A percentile compares a stretch with the other conserved stretches of the same genome.
phyloP scores from a whole-genome alignment of 2,888 invertebrate genomes.

The Oscheius sp. region DNA sequence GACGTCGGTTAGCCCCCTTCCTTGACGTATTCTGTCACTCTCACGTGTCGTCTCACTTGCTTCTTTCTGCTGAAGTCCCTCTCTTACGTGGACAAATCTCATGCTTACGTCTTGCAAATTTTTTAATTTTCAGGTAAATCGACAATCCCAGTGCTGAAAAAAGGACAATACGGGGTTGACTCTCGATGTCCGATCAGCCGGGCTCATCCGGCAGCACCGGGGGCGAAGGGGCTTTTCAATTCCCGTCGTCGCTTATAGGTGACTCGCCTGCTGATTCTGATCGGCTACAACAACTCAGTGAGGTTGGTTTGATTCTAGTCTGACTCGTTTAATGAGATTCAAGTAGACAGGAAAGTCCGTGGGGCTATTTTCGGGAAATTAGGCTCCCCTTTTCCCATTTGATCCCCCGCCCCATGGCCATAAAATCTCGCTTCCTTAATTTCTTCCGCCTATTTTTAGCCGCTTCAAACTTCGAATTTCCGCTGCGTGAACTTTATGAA shows the following conservation, averaged over 20 bases:
- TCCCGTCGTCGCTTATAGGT: constrained; percentile 7
- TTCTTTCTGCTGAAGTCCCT: background rate
- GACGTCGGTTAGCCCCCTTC: background rate
- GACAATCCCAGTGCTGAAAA: no score
- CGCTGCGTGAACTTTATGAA: no score
- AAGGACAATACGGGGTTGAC: background rate
- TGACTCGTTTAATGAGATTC: background rate
- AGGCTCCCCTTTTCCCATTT: background rate
- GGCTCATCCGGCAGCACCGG: constrained; percentile 32
- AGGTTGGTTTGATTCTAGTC: constrained; percentile 12
- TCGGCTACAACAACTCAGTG: constrained; percentile 32
- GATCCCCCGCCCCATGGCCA: background rate
- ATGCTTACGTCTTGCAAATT: background rate
- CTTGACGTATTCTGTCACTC: background rate
- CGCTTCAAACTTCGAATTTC: background rate
- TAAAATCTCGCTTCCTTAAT: constrained; percentile 10
- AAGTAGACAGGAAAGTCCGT: no score
- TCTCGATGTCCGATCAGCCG: constrained; percentile 32
- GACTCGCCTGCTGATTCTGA: constrained; percentile 20
- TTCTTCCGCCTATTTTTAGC: background rate
- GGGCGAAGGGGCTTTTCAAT: constrained; percentile 19
- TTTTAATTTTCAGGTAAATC: background rate
- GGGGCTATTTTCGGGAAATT: background rate
- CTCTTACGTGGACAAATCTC: no score
- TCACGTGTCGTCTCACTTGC: background rate